Conservation (phyloP, 1,140 invertebrate genomes). For the Lucilia sericata region DNA sequence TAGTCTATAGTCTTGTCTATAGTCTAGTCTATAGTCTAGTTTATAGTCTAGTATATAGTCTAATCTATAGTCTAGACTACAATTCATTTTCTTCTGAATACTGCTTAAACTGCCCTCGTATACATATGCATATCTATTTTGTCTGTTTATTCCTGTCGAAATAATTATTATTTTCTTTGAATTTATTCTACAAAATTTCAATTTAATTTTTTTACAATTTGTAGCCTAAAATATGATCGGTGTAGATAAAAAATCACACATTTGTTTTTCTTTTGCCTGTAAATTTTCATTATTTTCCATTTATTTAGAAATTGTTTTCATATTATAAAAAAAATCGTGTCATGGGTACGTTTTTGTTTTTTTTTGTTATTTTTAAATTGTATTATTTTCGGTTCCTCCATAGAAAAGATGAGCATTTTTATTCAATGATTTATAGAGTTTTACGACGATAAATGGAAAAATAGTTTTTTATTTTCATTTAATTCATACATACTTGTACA, state of each 20-base stretch:
- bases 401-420: neutral
- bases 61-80: too few species aligned
- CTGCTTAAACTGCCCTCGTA: too few species aligned
- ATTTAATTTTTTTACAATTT: too few species aligned
- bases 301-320: neutral
- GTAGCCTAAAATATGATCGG: neutral
- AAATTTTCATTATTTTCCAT: neutral
- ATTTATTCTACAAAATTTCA: too few species aligned
- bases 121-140: too few species aligned
- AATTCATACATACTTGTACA: neutral
- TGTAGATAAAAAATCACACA: neutral
- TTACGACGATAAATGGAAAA: slow-evolving; percentile 1
- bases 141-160: too few species aligned
- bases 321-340: neutral
- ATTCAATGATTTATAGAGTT: slow-evolving; percentile 12
- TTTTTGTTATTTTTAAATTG: neutral
- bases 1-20: too few species aligned
- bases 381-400: neutral
- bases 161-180: too few species aligned
- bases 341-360: neutral
- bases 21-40: too few species aligned
- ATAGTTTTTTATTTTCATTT: neutral
- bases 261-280: neutral
- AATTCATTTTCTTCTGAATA: too few species aligned
- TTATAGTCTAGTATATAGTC: too few species aligned